Base-by-base conservation (phyloP, 2,797 vertebrate genomes). In the Hafferia zeledoni region DNA sequence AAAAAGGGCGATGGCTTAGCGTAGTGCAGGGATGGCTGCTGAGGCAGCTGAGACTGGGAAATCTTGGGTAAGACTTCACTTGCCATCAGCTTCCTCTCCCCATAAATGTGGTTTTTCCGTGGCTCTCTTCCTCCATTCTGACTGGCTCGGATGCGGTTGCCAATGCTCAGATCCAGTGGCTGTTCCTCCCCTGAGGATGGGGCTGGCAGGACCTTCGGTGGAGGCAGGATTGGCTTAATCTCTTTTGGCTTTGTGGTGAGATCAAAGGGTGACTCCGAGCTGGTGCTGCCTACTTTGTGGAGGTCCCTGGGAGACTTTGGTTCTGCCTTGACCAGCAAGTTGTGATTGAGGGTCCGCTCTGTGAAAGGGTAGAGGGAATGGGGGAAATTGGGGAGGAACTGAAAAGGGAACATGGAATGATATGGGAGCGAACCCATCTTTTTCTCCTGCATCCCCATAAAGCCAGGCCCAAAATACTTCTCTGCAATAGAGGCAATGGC, bases 1-100 rank as follows among this genome's bases (percentile, higher is more conserved):
- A 99, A 99, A 97, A 99, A 99, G 64, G 99, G 99, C 0, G 99
- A 99, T 49, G 99, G 99, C 98, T 99, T 99, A 96, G 99, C 99
- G 4, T 99, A 99, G 97, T 99, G 99, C 95, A 99, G 98, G 50
- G 99, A 97, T 1, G 99, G 98, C 83, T 99, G 99, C 83, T 98
- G 98, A 87, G 98, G 98, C 94, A 98, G 98, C 78, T 99, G 99
- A 5, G 98, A 98, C 24, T 98, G 98, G 92, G 97, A 98, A 31
- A 98, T 98, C 95, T 98, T 96, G 87, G 98, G 98, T 84, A 97
- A 96, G 92, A 99, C 98, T 17, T 99, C 99, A 22, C 98, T 98
- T 49, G 97, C 90, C 46, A 97, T 90, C 17, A 97, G 98, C 96
- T 98, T 99, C 96, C 98, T 98, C 24, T 98, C 95, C 37, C 98